Conservation (phyloP, 1,140 invertebrate genomes). For the Amphibalanus amphitrite region DNA sequence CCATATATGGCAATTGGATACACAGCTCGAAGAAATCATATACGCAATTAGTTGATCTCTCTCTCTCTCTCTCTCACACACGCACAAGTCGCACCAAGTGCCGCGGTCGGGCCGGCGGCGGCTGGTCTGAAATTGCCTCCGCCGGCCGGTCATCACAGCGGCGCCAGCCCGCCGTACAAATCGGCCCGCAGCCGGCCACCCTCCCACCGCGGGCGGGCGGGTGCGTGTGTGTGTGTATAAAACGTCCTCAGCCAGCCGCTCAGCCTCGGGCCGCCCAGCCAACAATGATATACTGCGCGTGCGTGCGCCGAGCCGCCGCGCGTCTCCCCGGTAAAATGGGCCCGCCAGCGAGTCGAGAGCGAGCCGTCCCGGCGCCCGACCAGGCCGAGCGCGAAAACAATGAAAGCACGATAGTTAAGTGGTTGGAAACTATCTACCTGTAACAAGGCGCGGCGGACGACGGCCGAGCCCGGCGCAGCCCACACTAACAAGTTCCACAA, state of each 20-base stretch:
- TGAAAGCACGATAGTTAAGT: conserved; percentile 1
- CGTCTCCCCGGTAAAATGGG: neutral
- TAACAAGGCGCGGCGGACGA: neutral
- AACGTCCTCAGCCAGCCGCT: too few relatives aligned
- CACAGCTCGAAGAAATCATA: neutral
- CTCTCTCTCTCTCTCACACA: too few relatives aligned
- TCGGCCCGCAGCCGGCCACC: too few relatives aligned
- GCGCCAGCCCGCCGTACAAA: too few relatives aligned
- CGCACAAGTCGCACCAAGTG: too few relatives aligned
- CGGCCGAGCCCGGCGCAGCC: neutral
- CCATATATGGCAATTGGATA: conserved; percentile 2
- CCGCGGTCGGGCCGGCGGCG: too few relatives aligned
- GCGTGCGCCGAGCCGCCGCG: too few relatives aligned
- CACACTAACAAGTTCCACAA: neutral
- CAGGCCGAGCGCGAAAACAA: neutral
- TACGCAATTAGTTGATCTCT: neutral
- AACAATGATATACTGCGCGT: neutral
- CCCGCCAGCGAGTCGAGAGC: neutral
- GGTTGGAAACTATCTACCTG: neutral
- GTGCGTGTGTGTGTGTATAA: too few relatives aligned
- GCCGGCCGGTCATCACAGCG: neutral
- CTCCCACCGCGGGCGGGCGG: too few relatives aligned
- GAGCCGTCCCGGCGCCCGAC: neutral
- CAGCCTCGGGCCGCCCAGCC: too few relatives aligned
- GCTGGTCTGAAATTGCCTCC: neutral